Conservation (phyloP, 2,797 vertebrate species). For the Pogoniulus pusillus region DNA sequence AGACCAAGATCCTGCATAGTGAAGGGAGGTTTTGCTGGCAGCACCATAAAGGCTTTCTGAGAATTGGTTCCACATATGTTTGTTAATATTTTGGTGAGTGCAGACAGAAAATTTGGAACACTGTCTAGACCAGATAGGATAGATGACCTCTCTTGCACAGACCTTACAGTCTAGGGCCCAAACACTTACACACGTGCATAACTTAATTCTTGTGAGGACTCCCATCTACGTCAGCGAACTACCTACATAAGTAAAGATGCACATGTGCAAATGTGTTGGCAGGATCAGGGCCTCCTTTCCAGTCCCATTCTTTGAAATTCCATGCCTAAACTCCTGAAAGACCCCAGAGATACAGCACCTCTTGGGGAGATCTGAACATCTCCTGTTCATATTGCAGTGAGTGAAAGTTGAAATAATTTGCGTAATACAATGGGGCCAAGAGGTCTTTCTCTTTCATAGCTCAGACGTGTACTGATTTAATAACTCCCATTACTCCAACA, state of each 20-base stretch:
- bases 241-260: neutral
- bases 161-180: neutral
- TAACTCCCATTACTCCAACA: neutral
- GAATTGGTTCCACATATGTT: slow-evolving; percentile 11
- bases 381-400: neutral
- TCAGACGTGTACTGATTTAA: slow-evolving; percentile 22
- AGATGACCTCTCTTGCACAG: neutral
- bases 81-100: neutral
- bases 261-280: neutral
- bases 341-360: neutral
- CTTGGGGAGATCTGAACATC: slow-evolving; percentile 13
- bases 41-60: neutral
- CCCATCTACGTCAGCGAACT: neutral
- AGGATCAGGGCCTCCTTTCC: neutral
- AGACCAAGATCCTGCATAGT: neutral
- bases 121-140: neutral
- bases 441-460: neutral
- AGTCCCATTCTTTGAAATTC: neutral
- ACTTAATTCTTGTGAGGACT: slow-evolving; percentile 46
- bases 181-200: neutral
- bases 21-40: neutral
- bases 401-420: slow-evolving; percentile 30
- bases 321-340: neutral
- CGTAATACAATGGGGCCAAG: neutral
- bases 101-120: neutral